Conservation (phyloP, 30 jellyfish, hydroid and myxozoan species). For the Aurelia aurita region DNA sequence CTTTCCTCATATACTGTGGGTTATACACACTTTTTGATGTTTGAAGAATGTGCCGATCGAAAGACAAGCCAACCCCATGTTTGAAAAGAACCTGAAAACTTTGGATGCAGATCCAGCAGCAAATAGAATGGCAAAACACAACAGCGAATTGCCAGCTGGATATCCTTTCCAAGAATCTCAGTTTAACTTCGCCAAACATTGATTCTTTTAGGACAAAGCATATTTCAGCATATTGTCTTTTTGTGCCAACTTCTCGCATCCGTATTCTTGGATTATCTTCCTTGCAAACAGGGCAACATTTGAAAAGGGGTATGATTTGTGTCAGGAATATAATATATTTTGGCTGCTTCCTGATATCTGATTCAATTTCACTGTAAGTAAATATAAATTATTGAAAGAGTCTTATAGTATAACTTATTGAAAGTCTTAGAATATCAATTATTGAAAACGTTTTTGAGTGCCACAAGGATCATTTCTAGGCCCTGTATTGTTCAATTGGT, state of each 20-base stretch:
- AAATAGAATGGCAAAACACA: conserved; percentile 5
- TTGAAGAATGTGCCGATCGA: conserved; percentile 27
- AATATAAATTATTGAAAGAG: neutral
- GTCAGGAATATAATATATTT: conserved; percentile 26
- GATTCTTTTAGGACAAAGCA: conserved; percentile 13
- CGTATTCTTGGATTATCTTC: conserved; percentile 18
- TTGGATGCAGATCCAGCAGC: conserved; percentile 40
- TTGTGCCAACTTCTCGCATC: conserved; percentile 9
- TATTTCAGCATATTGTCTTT: conserved; percentile 13
- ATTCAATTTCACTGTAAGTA: conserved; percentile 2
- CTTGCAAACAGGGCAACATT: conserved; percentile 47
- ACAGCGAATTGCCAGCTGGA: conserved; percentile 30
- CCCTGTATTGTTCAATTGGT: too few species aligned
- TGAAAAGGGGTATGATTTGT: conserved; percentile 21
- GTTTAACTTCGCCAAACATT: conserved; percentile 50
- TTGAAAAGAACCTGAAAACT: conserved; percentile 4
- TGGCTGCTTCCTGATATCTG: conserved; percentile 30
- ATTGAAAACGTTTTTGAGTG: too few species aligned
- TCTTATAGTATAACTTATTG: too few species aligned
- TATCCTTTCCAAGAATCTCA: conserved; percentile 20
- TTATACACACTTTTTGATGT: conserved; percentile 29
- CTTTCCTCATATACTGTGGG: neutral
- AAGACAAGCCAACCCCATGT: conserved; percentile 24
- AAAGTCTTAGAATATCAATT: too few species aligned
- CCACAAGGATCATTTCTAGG: too few species aligned